Conservation (phyloP, 1,140 invertebrate genomes). For the Bombus turneri region DNA sequence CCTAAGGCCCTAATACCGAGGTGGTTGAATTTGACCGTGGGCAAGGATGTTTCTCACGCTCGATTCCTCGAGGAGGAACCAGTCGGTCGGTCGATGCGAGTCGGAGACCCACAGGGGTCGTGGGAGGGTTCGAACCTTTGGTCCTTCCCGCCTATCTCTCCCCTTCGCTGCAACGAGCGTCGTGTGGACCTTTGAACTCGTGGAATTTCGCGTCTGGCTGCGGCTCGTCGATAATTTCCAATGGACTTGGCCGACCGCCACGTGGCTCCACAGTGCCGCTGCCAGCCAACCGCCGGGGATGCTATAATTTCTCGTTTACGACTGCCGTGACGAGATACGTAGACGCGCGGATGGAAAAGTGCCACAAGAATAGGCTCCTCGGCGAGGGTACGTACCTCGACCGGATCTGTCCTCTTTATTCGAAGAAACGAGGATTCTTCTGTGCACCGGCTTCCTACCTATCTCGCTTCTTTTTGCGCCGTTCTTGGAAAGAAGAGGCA, state of each 20-base stretch:
- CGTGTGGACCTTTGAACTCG: constrained; percentile 68
- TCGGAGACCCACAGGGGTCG: constrained; percentile 65
- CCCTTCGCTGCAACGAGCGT: constrained; percentile 37
- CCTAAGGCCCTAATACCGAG: constrained; percentile 73
- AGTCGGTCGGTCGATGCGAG: constrained; percentile 10
- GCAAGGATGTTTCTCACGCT: constrained; percentile 74
- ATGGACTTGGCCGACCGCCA: constrained; percentile 16
- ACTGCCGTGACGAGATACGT: background rate
- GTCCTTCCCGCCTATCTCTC: constrained; percentile 57
- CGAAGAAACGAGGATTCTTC: constrained; percentile 10
- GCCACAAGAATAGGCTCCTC: background rate
- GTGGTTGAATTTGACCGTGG: constrained; percentile 70
- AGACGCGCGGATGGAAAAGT: background rate
- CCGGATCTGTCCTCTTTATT: background rate
- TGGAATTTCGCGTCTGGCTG: constrained; percentile 63
- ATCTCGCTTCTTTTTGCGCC: background rate
- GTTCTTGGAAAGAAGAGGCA: constrained; percentile 47
- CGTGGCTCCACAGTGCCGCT: background rate
- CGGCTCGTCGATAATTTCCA: constrained; percentile 57
- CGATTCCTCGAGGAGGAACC: constrained; percentile 45
- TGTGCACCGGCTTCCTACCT: background rate
- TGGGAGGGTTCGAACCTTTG: constrained; percentile 71
- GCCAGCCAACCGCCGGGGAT: background rate
- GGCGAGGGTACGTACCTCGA: background rate
- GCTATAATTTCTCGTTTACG: constrained; percentile 23